These are phyloP conservation scores for Coranthus polyacanthus DNA, from an alignment of 2,797 vertebrate species.

Conservation along the genomic window DNA sequence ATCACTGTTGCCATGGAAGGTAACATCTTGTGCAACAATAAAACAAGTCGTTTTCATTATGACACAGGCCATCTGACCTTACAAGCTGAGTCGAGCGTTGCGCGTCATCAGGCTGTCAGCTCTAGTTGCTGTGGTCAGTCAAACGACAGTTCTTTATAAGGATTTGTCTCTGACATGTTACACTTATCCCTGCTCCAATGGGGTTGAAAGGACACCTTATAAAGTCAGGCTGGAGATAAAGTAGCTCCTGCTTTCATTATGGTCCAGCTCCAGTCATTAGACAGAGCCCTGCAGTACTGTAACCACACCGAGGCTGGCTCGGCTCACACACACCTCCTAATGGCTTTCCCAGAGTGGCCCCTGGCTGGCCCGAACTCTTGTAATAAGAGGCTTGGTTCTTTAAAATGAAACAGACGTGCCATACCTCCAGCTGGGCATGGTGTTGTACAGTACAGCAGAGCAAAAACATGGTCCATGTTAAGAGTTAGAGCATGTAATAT, in stretches of 20 bases:
- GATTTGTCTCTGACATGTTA: constrained; percentile 53
- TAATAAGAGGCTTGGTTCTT: constrained; percentile 63
- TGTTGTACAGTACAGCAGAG: constrained; percentile 30
- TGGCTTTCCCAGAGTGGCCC: constrained; percentile 74
- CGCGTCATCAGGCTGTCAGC: constrained; percentile 44
- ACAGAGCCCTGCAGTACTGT: constrained; percentile 61
- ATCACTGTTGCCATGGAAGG: constrained; percentile 53
- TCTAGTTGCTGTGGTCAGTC: constrained; percentile 20
- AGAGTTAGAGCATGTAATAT: constrained; percentile 36
- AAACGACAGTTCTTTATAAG: constrained; percentile 53
- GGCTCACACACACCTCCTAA: constrained; percentile 82
- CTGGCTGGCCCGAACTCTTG: constrained; percentile 30
- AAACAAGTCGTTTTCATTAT: constrained; percentile 60
- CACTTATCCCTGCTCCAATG: constrained; percentile 48
- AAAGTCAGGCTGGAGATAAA: constrained; percentile 72
- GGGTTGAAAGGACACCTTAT: constrained; percentile 75
- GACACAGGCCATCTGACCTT: constrained; percentile 45
- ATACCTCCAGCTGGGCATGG: constrained; percentile 55
- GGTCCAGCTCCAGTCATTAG: constrained; percentile 66
- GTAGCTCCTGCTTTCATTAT: constrained; percentile 58
- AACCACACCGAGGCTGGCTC: constrained; percentile 64
- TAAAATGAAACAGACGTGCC: constrained; percentile 66
- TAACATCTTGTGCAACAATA: constrained; percentile 57
- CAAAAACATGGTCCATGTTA: constrained; percentile 14
- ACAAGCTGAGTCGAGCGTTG: constrained; percentile 43